phyloP scores from a whole-genome alignment of 2,888 invertebrate species.

The Agrochola lota region DNA sequence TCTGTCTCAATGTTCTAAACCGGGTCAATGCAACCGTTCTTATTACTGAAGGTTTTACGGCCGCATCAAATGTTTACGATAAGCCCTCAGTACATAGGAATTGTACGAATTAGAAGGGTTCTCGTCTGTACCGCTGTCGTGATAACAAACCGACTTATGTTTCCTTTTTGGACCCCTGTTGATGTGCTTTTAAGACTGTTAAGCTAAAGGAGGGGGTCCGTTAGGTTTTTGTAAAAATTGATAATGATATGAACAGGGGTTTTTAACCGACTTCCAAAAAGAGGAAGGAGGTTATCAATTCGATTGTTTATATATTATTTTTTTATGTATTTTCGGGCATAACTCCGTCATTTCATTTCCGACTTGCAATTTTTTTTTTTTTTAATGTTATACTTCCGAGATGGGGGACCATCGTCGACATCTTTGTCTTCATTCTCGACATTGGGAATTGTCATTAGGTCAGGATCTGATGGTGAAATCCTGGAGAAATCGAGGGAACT shows the following conservation, averaged over 20 bases:
- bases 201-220: background rate
- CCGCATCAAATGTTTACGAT: slow-evolving; percentile 57
- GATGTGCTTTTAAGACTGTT: background rate
- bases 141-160: slow-evolving; percentile 28
- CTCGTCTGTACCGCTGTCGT: background rate
- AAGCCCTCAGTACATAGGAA: slow-evolving; percentile 46
- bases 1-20: background rate
- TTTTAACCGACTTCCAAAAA: no score
- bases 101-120: slow-evolving; percentile 45
- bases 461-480: no score
- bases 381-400: no score
- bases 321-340: no score
- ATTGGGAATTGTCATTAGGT: no score
- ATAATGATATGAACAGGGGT: background rate
- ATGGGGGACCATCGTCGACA: no score
- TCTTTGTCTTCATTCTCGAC: no score
- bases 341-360: no score
- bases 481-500: no score
- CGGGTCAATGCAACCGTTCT: slow-evolving; percentile 35
- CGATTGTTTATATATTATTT: no score
- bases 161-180: slow-evolving; percentile 5
- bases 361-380: no score
- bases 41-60: slow-evolving; percentile 40
- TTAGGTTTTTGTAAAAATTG: background rate
- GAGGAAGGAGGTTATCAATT: no score